These are phyloP conservation scores for Sipunculus nudus DNA, from an alignment of 2,888 invertebrate species.

Conservation along the genomic window DNA sequence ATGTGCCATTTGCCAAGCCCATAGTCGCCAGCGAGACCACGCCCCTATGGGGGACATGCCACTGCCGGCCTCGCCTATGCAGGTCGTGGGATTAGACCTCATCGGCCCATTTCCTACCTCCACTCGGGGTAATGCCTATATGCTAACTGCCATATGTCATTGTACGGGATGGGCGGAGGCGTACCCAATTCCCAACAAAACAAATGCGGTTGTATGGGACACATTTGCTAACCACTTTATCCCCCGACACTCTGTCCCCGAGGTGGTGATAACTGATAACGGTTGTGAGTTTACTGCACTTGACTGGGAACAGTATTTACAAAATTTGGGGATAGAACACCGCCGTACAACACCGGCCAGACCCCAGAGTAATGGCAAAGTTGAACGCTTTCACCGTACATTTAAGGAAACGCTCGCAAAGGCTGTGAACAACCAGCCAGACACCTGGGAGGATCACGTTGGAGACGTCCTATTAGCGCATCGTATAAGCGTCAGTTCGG, in stretches of 20 bases:
- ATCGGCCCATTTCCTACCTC: conserved; percentile 4
- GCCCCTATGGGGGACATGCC: conserved; percentile 2
- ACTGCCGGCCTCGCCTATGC: not conserved
- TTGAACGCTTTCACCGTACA: not conserved
- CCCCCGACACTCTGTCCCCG: conserved; percentile 5
- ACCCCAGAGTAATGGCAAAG: conserved; percentile 10
- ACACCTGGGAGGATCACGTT: conserved; percentile 9
- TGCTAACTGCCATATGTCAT: conserved; percentile 3
- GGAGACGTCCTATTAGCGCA: not conserved
- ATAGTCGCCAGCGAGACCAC: not conserved
- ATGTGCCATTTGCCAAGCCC: conserved; percentile 5
- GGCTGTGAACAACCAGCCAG: not conserved
- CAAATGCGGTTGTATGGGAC: not conserved
- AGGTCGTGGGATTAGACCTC: conserved; percentile 2
- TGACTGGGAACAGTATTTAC: not conserved
- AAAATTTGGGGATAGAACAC: conserved; percentile 1
- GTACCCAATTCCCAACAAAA: conserved; percentile 7
- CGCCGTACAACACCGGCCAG: conserved; percentile 5
- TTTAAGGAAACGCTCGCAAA: not conserved
- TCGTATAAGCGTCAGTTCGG: conserved; percentile 1
- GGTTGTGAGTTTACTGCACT: conserved; percentile 2
- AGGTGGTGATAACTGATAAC: conserved; percentile 7
- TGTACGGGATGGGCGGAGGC: conserved; percentile 13
- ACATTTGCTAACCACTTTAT: conserved; percentile 9
- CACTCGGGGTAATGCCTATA: conserved; percentile 6